These are phyloP conservation scores for Sminthurinus aureus DNA, from an alignment of 2,888 invertebrate genomes.

Conservation along the genomic window DNA sequence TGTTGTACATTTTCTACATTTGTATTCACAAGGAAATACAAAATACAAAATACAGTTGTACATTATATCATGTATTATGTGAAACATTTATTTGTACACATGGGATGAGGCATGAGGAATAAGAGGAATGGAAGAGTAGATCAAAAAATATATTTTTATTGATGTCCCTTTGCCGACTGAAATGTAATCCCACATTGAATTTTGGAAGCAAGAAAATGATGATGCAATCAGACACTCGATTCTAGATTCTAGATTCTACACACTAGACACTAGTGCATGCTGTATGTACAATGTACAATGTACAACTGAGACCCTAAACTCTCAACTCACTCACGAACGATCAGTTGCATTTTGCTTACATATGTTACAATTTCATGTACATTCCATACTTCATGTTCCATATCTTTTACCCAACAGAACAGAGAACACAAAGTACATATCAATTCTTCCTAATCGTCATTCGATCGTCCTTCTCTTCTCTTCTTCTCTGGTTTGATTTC, in stretches of 20 bases:
- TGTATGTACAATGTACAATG: no score
- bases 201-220: constrained; percentile 11
- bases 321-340: no score
- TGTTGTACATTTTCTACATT: no score
- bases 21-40: not conserved
- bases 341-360: not conserved
- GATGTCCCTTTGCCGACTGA: not conserved
- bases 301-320: not conserved
- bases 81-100: not conserved
- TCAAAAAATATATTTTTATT: not conserved
- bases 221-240: constrained; percentile 8
- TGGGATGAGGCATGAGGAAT: not conserved
- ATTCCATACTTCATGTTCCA: not conserved
- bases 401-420: not conserved
- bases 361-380: constrained; percentile 7
- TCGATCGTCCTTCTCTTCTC: not conserved
- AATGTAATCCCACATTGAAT: constrained; percentile 16
- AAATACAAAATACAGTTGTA: not conserved
- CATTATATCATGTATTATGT: not conserved
- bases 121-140: not conserved
- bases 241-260: no score
- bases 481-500: not conserved
- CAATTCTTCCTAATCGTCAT: no score
- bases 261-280: not conserved
- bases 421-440: no score